Conservation (phyloP, 2,888 invertebrate species). For the Rambutsinella grinnellia region DNA sequence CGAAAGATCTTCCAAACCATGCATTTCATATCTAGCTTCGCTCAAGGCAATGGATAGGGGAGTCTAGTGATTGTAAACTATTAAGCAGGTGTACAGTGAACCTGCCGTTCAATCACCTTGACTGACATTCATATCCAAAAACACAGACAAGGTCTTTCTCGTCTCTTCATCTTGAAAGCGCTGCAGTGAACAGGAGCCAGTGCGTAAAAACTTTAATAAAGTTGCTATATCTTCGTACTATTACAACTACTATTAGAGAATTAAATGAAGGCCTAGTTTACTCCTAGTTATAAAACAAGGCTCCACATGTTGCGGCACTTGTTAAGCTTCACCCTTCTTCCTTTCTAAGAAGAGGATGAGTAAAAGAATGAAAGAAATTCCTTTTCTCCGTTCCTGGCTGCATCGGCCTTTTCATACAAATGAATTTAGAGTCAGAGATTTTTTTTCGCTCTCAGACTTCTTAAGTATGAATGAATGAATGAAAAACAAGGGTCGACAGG, state of each 20-base stretch:
- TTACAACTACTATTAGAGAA: no score
- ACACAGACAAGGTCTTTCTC: conserved; percentile 47
- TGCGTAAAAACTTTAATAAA: no score
- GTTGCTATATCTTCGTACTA: no score
- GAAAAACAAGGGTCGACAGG: conserved; percentile 6
- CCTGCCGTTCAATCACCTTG: conserved; percentile 57
- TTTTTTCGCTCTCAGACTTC: background rate
- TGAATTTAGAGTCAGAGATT: background rate
- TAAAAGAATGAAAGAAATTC: conserved; percentile 31
- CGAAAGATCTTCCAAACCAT: background rate
- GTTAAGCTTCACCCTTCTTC: background rate
- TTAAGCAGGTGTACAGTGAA: conserved; percentile 22
- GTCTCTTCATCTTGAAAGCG: conserved; percentile 4
- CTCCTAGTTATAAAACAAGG: no score
- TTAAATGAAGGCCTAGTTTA: no score
- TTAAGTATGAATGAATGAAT: conserved; percentile 9
- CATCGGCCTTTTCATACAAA: conserved; percentile 23
- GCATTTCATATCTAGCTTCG: background rate
- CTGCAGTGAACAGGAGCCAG: background rate
- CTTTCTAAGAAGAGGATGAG: conserved; percentile 6
- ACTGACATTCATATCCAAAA: conserved; percentile 53
- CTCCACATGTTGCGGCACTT: no score
- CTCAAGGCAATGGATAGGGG: background rate
- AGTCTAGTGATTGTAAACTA: background rate
- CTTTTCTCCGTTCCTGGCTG: conserved; percentile 11